A percentile compares a stretch with the other conserved stretches of the same genome.
phyloP scores from a whole-genome alignment of 2,888 invertebrate genomes.

The Ormyrus nitidulus region DNA sequence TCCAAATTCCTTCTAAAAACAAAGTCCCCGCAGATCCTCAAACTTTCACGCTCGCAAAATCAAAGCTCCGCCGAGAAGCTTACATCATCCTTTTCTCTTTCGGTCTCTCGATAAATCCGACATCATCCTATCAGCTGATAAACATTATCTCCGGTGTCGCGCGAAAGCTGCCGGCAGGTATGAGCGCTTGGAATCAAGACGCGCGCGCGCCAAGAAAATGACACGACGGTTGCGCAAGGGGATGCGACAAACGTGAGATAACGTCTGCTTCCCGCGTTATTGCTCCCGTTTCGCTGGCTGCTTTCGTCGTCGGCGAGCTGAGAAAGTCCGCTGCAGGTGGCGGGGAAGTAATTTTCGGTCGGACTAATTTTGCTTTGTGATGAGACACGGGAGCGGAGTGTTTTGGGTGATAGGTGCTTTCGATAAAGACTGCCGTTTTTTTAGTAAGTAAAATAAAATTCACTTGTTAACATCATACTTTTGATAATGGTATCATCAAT shows the following conservation, averaged over 20 bases:
- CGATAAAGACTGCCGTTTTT: too few relatives aligned
- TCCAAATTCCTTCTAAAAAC: conserved; percentile 8
- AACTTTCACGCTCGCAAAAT: conserved; percentile 28
- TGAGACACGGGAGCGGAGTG: too few relatives aligned
- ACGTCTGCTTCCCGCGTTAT: conserved; percentile 8
- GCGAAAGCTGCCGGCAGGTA: background rate
- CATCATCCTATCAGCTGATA: background rate
- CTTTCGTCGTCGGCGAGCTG: conserved; percentile 35
- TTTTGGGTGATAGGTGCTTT: too few relatives aligned
- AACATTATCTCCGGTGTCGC: background rate
- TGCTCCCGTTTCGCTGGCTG: conserved; percentile 36
- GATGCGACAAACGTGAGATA: conserved; percentile 31
- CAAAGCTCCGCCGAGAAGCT: background rate
- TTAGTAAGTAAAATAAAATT: too few relatives aligned
- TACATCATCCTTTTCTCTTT: background rate
- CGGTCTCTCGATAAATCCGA: background rate
- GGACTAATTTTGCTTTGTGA: too few relatives aligned
- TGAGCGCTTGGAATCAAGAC: background rate
- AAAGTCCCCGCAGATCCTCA: conserved; percentile 9
- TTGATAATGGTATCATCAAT: too few relatives aligned
- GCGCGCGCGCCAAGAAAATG: conserved; percentile 17
- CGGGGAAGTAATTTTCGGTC: background rate
- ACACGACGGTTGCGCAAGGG: conserved; percentile 13
- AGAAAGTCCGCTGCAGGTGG: conserved; percentile 3
- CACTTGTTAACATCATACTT: too few relatives aligned